phyloP scores from a whole-genome alignment of 2,888 invertebrate genomes.

The Colostygia pectinataria region DNA sequence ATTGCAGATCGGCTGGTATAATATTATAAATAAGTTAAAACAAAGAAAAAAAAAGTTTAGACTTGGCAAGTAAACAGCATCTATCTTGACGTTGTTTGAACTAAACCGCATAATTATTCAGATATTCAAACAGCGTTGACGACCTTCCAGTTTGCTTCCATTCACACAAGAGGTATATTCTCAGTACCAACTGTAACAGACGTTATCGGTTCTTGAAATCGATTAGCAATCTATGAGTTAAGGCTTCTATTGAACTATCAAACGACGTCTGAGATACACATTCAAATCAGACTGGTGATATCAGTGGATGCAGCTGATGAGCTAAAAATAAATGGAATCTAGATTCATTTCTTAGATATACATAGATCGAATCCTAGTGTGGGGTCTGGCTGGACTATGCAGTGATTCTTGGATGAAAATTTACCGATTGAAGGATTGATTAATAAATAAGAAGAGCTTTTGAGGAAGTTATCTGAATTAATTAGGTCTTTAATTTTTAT shows the following conservation, averaged over 20 bases:
- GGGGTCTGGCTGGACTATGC: no score
- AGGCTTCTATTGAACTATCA: conserved; percentile 33
- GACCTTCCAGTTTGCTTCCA: conserved; percentile 16
- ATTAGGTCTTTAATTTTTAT: no score
- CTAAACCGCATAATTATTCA: conserved; percentile 1
- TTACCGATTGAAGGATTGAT: no score
- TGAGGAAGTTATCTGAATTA: no score
- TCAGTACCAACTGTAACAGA: conserved; percentile 10
- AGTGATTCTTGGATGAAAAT: no score
- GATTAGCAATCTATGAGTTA: conserved; percentile 29
- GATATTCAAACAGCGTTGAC: conserved; percentile 26
- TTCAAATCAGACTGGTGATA: conserved; percentile 7
- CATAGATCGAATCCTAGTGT: no score
- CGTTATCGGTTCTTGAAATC: conserved; percentile 31
- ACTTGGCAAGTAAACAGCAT: not conserved
- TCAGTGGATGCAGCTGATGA: not conserved
- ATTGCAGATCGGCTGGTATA: no score
- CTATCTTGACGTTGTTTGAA: not conserved
- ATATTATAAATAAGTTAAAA: no score
- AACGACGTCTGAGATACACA: conserved; percentile 18
- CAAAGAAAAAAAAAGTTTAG: no score
- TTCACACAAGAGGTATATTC: not conserved
- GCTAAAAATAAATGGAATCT: not conserved
- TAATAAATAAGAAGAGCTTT: no score
- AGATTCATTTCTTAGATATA: no score